phyloP scores from a whole-genome alignment of 1,140 invertebrate species.

The Ostrea denselamellosa region DNA sequence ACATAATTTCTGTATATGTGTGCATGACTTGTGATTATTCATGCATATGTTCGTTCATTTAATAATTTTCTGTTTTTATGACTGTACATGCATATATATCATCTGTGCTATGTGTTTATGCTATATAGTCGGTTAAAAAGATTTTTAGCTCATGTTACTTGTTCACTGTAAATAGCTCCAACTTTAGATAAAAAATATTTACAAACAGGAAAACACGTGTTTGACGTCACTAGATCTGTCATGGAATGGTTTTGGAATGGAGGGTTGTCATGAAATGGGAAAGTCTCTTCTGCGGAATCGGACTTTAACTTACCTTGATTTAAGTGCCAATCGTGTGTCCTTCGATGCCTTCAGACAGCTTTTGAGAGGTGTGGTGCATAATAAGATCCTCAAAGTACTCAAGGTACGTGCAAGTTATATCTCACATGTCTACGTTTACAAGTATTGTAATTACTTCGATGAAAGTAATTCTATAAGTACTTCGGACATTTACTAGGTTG shows the following conservation, averaged over 20 bases:
- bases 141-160: too few relatives aligned
- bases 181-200: too few relatives aligned
- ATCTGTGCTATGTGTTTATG: too few relatives aligned
- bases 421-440: not conserved
- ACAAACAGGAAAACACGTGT: slow-evolving; percentile 61
- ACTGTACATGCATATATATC: too few relatives aligned
- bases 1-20: too few relatives aligned
- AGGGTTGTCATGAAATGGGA: slow-evolving; percentile 71
- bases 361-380: slow-evolving; percentile 64
- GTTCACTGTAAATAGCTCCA: too few relatives aligned
- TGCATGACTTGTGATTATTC: too few relatives aligned
- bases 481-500: slow-evolving; percentile 58
- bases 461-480: not conserved
- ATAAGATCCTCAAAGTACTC: slow-evolving; percentile 64
- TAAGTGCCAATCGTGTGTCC: slow-evolving; percentile 69
- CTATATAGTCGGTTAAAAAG: too few relatives aligned
- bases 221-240: slow-evolving; percentile 66
- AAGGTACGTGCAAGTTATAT: slow-evolving; percentile 55
- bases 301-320: slow-evolving; percentile 68
- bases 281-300: slow-evolving; percentile 67
- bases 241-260: slow-evolving; percentile 75
- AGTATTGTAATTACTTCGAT: not conserved
- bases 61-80: too few relatives aligned
- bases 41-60: too few relatives aligned
- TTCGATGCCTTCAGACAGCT: slow-evolving; percentile 66